phyloP scores from a whole-genome alignment of 2,888 invertebrate species.

The Tortricodes alternella region DNA sequence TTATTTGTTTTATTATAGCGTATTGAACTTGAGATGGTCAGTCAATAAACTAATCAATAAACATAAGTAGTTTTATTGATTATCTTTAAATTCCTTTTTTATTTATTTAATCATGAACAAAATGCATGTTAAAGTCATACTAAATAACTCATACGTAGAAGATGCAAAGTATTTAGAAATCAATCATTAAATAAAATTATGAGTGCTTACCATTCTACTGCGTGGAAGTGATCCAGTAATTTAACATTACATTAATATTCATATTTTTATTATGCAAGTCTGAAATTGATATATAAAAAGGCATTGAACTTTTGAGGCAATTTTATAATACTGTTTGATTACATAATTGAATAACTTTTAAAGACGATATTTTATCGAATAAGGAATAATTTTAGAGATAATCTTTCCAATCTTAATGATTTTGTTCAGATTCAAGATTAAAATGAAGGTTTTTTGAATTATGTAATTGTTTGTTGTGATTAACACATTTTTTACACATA shows the following conservation, averaged over 20 bases:
- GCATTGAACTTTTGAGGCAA: not conserved
- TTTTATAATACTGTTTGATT: not conserved
- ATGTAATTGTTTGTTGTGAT: too few relatives aligned
- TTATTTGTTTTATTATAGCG: constrained; percentile 39
- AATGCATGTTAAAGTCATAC: not conserved
- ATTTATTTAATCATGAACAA: not conserved
- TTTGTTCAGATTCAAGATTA: too few relatives aligned
- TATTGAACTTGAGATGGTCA: constrained; percentile 18
- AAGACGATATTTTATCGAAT: too few relatives aligned
- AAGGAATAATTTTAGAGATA: too few relatives aligned
- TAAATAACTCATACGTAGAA: too few relatives aligned
- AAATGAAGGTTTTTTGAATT: too few relatives aligned
- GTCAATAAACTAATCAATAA: constrained; percentile 31
- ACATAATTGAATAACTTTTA: too few relatives aligned
- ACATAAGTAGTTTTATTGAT: constrained; percentile 31
- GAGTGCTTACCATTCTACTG: not conserved
- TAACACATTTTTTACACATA: too few relatives aligned
- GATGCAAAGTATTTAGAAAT: constrained; percentile 18
- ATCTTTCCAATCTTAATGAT: too few relatives aligned
- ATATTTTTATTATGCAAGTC: not conserved
- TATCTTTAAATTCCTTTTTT: not conserved
- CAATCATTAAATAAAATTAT: not conserved
- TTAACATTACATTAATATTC: not conserved
- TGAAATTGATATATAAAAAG: not conserved
- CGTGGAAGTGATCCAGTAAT: not conserved